Evolutionary conservation across 2,797 vertebrate genomes (phyloP).

Genomic region (Platalea minor): DNA sequence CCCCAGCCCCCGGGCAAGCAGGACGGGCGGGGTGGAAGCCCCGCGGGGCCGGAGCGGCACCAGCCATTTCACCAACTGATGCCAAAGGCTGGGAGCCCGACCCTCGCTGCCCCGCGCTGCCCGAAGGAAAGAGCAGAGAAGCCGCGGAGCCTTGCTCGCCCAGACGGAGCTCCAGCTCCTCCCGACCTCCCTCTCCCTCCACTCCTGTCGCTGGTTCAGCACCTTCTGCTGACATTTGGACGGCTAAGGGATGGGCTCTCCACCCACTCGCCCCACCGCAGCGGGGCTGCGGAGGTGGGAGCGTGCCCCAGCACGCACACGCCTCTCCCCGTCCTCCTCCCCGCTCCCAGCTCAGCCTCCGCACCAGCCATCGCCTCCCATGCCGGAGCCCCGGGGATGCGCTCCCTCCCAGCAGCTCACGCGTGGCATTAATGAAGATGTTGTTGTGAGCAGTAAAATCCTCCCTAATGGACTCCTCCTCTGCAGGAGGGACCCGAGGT

Average conservation of each 20-base stretch:
- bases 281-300: not conserved
- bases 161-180: not conserved
- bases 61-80: not conserved
- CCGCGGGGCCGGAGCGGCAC: rapidly evolving
- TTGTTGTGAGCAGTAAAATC: not conserved
- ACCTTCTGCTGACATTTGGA: not conserved
- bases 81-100: not conserved
- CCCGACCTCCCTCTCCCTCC: not conserved
- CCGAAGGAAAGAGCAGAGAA: not conserved
- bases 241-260: not conserved
- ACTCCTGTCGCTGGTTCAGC: not conserved
- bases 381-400: not conserved
- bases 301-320: rapidly evolving
- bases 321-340: not conserved
- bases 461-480: not conserved
- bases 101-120: not conserved
- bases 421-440: rapidly evolving
- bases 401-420: not conserved
- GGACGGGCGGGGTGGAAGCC: not conserved
- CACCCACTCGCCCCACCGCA: not conserved
- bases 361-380: not conserved
- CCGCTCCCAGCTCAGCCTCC: not conserved
- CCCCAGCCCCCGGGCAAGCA: not conserved
- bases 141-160: rapidly evolving
- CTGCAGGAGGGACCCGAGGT: not conserved